Conservation (phyloP, 1,140 invertebrate genomes). For the Saxidomus purpurata region DNA sequence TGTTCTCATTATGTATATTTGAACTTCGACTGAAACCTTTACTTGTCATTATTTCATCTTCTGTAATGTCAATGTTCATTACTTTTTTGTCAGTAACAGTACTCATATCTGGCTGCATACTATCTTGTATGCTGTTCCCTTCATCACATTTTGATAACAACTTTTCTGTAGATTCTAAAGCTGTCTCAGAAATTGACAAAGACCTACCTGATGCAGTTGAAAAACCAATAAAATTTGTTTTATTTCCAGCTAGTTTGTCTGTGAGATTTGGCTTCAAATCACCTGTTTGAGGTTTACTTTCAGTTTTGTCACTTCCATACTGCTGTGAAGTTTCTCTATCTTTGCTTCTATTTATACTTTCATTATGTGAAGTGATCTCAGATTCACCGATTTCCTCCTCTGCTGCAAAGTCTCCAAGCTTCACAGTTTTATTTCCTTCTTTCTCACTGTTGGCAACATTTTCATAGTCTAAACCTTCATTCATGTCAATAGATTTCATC, state of each 20-base stretch:
- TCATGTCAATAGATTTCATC: not conserved
- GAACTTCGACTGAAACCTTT: no score
- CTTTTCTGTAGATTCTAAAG: not conserved
- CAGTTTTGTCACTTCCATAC: not conserved
- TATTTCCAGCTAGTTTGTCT: not conserved
- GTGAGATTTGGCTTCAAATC: not conserved
- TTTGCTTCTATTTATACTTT: not conserved
- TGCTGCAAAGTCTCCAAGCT: not conserved
- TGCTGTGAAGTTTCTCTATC: not conserved
- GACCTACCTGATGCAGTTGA: conserved; percentile 43
- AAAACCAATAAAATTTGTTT: not conserved
- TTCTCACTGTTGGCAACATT: not conserved
- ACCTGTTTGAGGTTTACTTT: not conserved
- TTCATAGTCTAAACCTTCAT: not conserved
- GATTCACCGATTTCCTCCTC: not conserved
- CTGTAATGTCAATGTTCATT: no score
- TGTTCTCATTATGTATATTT: no score
- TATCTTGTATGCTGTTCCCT: no score
- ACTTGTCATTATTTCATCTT: no score
- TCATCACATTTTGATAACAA: not conserved
- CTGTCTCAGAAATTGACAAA: conserved; percentile 47
- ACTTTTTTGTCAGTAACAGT: no score
- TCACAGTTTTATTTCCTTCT: not conserved
- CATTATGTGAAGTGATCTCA: not conserved
- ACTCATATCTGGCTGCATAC: no score